Percentiles rank a stretch among this genome's conserved stretches.
phyloP scores from a whole-genome alignment of 2,888 invertebrate genomes.

The Rotaria sp. region DNA sequence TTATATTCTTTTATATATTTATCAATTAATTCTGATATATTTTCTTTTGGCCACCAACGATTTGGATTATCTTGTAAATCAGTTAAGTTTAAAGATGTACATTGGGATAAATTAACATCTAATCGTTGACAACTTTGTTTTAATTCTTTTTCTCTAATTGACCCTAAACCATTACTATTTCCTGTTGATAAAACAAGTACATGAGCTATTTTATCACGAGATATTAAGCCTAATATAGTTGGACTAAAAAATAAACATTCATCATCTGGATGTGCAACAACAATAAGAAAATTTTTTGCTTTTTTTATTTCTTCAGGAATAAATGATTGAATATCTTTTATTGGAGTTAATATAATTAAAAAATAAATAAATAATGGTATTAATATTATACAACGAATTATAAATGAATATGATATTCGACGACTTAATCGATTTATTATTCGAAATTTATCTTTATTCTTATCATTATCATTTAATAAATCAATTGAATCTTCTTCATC shows the following conservation, averaged over 20 bases:
- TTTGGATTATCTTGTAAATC: conserved; percentile 6
- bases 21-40: not conserved
- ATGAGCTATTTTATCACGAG: not conserved
- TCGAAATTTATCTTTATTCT: not conserved
- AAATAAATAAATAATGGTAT: not conserved
- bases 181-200: conserved; percentile 36
- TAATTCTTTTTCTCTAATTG: conserved; percentile 29
- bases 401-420: not conserved
- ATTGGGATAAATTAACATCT: not conserved
- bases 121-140: conserved; percentile 17
- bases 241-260: conserved; percentile 40
- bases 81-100: not conserved
- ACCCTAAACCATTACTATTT: conserved; percentile 29
- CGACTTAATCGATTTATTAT: not conserved
- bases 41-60: not conserved
- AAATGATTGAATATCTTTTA: not conserved
- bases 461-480: not conserved
- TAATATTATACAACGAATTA: not conserved
- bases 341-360: not conserved
- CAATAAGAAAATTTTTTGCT: conserved; percentile 6
- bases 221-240: not conserved
- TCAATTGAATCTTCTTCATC: not conserved
- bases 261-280: conserved; percentile 41
- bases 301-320: not conserved
- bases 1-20: not conserved